Evolutionary conservation across 2,113 vertebrate genomes (phyloP).

Genomic region (Amphiprion ocellaris): DNA sequence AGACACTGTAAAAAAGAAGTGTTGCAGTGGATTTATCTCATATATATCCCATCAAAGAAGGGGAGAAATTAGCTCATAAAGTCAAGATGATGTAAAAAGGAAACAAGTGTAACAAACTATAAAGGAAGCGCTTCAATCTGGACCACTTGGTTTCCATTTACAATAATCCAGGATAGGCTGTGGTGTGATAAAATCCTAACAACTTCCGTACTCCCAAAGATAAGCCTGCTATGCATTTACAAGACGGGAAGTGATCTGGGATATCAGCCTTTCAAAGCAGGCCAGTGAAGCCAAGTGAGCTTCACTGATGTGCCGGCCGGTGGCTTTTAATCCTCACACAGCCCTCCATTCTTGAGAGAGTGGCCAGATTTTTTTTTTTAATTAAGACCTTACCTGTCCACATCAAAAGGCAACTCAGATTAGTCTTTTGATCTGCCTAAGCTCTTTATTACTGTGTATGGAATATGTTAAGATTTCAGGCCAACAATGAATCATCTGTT

Average conservation of each 20-base stretch:
- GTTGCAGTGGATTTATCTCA: no score
- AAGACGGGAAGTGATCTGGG: slow-evolving; percentile 80
- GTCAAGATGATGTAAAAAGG: slow-evolving; percentile 11
- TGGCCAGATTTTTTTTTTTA: slow-evolving; percentile 64
- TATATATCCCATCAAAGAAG: background rate
- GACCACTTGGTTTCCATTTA: slow-evolving; percentile 74
- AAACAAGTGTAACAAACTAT: slow-evolving; percentile 56
- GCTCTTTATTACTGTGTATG: slow-evolving; percentile 76
- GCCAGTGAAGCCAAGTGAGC: slow-evolving; percentile 70
- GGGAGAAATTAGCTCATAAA: slow-evolving; percentile 39
- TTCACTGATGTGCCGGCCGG: slow-evolving; percentile 70
- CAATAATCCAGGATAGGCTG: slow-evolving; percentile 78
- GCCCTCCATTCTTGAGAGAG: slow-evolving; percentile 54
- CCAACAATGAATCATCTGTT: slow-evolving; percentile 77
- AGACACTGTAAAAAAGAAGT: background rate
- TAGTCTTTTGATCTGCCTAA: slow-evolving; percentile 79
- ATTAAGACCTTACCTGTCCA: slow-evolving; percentile 78
- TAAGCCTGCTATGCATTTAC: slow-evolving; percentile 80
- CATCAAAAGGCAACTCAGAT: slow-evolving; percentile 74
- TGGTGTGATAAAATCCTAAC: slow-evolving; percentile 79
- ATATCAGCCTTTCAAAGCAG: slow-evolving; percentile 83
- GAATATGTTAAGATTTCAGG: slow-evolving; percentile 71
- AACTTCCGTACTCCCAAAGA: slow-evolving; percentile 81
- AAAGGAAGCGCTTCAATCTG: slow-evolving; percentile 65
- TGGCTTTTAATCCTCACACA: slow-evolving; percentile 70